phyloP scores from a whole-genome alignment of 1,140 invertebrate genomes.

The Solenopsis invicta region DNA sequence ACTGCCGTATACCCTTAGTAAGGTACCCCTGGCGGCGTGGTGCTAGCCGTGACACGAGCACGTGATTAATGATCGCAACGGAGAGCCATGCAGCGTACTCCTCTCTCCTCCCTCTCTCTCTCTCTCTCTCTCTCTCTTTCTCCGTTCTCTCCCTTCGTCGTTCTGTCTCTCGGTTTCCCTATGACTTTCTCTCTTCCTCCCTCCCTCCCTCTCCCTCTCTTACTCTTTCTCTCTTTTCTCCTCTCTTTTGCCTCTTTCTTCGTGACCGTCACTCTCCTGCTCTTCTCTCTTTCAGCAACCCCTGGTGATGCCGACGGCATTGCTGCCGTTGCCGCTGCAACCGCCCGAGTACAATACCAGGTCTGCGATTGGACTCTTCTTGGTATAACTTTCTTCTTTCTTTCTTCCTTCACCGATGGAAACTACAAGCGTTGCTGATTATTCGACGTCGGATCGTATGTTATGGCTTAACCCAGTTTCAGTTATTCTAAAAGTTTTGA shows the following conservation, averaged over 20 bases:
- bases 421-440: slow-evolving; percentile 56
- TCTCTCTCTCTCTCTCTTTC: slow-evolving; percentile 67
- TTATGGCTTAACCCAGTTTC: slow-evolving; percentile 28
- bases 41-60: slow-evolving; percentile 86
- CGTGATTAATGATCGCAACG: slow-evolving; percentile 86
- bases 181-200: slow-evolving; percentile 38
- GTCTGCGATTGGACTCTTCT: slow-evolving; percentile 65
- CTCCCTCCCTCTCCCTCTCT: slow-evolving; percentile 47
- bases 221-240: slow-evolving; percentile 70
- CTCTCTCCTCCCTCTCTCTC: slow-evolving; percentile 67
- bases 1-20: slow-evolving; percentile 84
- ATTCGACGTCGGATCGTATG: slow-evolving; percentile 23
- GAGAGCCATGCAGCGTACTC: slow-evolving; percentile 83
- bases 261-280: slow-evolving; percentile 59
- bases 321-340: slow-evolving; percentile 69
- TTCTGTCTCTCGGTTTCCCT: slow-evolving; percentile 59
- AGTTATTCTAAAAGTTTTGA: slow-evolving; percentile 23
- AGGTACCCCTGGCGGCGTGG: slow-evolving; percentile 85
- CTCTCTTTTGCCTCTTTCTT: slow-evolving; percentile 67
- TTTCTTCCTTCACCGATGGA: slow-evolving; percentile 54
- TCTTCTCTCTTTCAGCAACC: slow-evolving; percentile 76
- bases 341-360: slow-evolving; percentile 51
- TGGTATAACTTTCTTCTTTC: slow-evolving; percentile 71
- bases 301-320: slow-evolving; percentile 71
- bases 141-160: slow-evolving; percentile 39